Base-by-base conservation (phyloP, 2,113 vertebrate genomes). In the Paradoxurus hermaphroditus region DNA sequence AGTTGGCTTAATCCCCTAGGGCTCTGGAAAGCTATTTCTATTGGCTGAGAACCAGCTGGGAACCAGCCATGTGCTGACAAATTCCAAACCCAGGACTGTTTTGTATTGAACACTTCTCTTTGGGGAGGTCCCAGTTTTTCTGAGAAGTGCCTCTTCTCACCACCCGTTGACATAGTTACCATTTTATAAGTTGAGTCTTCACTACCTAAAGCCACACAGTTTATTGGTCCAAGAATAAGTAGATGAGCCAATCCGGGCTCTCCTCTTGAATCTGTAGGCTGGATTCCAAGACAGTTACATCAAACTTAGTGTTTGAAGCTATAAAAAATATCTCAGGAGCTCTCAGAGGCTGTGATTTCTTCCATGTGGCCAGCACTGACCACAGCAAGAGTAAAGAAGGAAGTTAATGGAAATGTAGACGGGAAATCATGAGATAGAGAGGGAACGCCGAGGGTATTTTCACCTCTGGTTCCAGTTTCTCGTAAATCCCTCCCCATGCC, bases 131-230 rank as follows among this genome's bases (percentile, higher is more conserved):
- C 79, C 49, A 34, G 44, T 51, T n/a, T n/a, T 56, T 89, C 31
- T 49, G 12, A 3, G 18, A 77, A 63, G n/a, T 6, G 21, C n/a
- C 70, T 62, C 63, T 78, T 49, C 51, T 59, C 10, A 49, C 11
- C 25, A 27, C 39, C 13, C 13, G 29, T 59, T 1, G 0, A 67
- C 8, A 34, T 1, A 25, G 1, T 41, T 14, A 51, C 16, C 12
- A 1, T 49, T 82, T 77, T 87, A 29, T n/a, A 56, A 96, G 49
- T 21, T 13, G 13, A 51, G 59, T 44, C n/a, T 29, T 27, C 7
- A 6, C 19, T 9, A 7, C 3, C 1, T 3, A 44, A 2, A 12
- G 41, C 49, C 39, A n/a, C n/a, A 23, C 8, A 25, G 77, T 21
- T 51, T 16, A 39, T 68, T 34, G 25, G 25, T 78, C 44, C 44